phyloP scores from a whole-genome alignment of 2,113 vertebrate genomes.

The Labeo catla region DNA sequence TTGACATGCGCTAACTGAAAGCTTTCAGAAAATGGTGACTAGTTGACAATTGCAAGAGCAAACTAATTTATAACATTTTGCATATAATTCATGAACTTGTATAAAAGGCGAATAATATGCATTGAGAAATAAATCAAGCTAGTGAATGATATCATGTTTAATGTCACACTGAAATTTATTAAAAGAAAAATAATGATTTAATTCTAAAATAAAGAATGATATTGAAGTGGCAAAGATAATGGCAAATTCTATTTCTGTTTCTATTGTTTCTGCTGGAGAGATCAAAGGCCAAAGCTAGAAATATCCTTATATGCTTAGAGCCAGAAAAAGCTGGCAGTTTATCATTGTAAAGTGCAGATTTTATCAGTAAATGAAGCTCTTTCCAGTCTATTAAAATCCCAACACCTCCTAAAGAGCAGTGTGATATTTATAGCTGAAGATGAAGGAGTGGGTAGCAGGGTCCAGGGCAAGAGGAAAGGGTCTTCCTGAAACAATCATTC shows the following conservation, averaged over 20 bases:
- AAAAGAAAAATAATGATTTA: background rate
- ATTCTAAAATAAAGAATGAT: background rate
- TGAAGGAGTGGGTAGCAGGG: background rate
- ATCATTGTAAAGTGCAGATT: background rate
- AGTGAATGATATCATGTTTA: background rate
- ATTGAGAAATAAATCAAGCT: background rate
- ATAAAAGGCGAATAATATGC: background rate
- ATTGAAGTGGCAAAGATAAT: slow-evolving; percentile 19
- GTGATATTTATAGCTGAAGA: slow-evolving; percentile 54
- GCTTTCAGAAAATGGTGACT: background rate
- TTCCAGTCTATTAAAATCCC: slow-evolving; percentile 46
- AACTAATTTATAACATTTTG: background rate
- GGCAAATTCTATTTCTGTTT: background rate
- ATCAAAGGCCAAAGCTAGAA: slow-evolving; percentile 44
- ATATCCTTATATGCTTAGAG: slow-evolving; percentile 26
- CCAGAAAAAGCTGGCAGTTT: background rate
- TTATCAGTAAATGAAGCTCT: slow-evolving; percentile 22
- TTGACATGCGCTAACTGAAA: background rate
- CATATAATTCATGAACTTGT: background rate
- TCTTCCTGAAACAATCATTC: slow-evolving; percentile 51
- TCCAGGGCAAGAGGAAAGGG: background rate
- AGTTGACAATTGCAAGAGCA: background rate
- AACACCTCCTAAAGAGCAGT: slow-evolving; percentile 34
- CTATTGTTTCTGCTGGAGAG: slow-evolving; percentile 7
- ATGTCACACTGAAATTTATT: background rate